phyloP scores from a whole-genome alignment of 2,888 invertebrate genomes.

The Caenorhabditis sp. region DNA sequence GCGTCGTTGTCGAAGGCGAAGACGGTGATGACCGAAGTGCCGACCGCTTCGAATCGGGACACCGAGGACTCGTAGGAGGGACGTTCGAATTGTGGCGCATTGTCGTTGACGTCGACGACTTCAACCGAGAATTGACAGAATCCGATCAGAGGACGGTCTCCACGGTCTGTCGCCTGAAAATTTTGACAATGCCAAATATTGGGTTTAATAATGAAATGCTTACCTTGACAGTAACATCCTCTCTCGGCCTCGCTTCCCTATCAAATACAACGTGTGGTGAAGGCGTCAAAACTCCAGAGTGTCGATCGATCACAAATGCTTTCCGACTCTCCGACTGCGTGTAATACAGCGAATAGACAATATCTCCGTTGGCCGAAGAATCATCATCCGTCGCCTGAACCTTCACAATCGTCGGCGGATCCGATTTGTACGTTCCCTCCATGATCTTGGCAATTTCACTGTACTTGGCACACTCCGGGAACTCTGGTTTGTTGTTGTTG shows the following conservation, averaged over 20 bases:
- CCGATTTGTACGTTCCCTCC: constrained; percentile 86
- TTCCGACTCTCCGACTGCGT: constrained; percentile 74
- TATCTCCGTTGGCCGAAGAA: constrained; percentile 77
- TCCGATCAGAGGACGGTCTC: constrained; percentile 96
- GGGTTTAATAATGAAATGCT: too few relatives aligned
- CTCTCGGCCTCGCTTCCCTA: constrained; percentile 73
- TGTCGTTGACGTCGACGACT: constrained; percentile 98
- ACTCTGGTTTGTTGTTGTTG: constrained; percentile 81
- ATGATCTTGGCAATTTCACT: constrained; percentile 84
- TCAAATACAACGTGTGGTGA: constrained; percentile 79
- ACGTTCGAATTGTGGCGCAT: constrained; percentile 91
- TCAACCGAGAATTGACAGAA: constrained; percentile 98
- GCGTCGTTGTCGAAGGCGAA: constrained; percentile 77
- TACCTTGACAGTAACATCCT: constrained; percentile 79
- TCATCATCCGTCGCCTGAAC: constrained; percentile 82
- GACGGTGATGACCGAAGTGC: constrained; percentile 75
- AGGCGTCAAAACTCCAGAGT: constrained; percentile 80
- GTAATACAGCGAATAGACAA: constrained; percentile 77
- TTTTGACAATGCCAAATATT: too few relatives aligned
- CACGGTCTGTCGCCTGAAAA: constrained; percentile 92
- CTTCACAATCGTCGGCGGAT: constrained; percentile 85
- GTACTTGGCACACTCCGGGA: constrained; percentile 87
- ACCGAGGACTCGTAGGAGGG: constrained; percentile 79
- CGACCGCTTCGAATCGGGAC: constrained; percentile 63
- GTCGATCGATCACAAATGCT: constrained; percentile 64